Conservation (phyloP, 2,888 invertebrate genomes). For the Euphydryas editha region DNA sequence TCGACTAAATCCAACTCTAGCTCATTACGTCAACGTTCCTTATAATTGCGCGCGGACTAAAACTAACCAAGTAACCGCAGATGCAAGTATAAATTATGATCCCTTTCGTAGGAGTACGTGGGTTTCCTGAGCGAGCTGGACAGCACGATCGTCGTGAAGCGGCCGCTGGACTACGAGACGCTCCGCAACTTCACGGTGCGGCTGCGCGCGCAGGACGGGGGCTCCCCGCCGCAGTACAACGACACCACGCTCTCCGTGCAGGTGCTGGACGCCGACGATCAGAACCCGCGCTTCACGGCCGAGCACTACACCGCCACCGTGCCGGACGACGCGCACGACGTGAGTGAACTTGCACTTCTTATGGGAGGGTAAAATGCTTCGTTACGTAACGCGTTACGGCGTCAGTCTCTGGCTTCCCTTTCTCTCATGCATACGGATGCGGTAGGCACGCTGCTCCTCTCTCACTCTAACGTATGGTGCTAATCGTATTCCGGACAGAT, state of each 20-base stretch:
- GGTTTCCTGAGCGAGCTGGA: constrained; percentile 94
- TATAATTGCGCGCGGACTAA: too few relatives aligned
- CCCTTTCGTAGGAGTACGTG: constrained; percentile 86
- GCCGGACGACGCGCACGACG: constrained; percentile 84
- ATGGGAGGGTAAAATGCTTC: too few relatives aligned
- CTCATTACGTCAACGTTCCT: too few relatives aligned
- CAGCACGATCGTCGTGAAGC: constrained; percentile 90
- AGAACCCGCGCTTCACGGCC: constrained; percentile 92
- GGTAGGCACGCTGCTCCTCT: too few relatives aligned
- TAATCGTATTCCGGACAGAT: too few relatives aligned
- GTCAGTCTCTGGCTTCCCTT: too few relatives aligned
- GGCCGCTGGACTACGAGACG: constrained; percentile 92
- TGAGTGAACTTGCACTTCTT: constrained; percentile 47
- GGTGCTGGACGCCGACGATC: constrained; percentile 95
- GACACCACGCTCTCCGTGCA: constrained; percentile 89
- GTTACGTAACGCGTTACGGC: neutral
- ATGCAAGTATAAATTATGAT: neutral
- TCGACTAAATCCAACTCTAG: too few relatives aligned
- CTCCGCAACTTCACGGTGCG: constrained; percentile 90
- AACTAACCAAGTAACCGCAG: neutral
- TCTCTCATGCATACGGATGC: too few relatives aligned
- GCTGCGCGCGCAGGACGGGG: constrained; percentile 91
- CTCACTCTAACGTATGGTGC: too few relatives aligned
- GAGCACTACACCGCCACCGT: constrained; percentile 89
- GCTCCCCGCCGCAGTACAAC: constrained; percentile 89